A percentile compares a stretch with the other conserved stretches of the same genome.
Evolutionary conservation across 2,797 vertebrate species (phyloP).

Genomic region (Heteromormyrus szaboi): DNA sequence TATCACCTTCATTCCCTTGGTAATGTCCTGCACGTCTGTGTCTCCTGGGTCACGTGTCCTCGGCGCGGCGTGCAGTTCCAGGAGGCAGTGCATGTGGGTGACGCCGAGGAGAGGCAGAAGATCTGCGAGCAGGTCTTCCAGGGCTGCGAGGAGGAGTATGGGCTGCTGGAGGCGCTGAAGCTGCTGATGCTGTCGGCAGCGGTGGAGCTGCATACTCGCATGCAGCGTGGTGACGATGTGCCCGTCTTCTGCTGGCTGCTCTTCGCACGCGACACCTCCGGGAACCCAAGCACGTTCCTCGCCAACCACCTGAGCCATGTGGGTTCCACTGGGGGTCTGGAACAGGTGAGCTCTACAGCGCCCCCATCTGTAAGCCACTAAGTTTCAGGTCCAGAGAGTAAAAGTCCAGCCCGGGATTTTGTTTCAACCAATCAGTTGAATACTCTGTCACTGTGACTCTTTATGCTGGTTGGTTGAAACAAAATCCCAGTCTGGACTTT

Average conservation of each 20-base stretch:
- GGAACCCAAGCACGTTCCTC: slow-evolving; percentile 78
- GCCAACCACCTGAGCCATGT: slow-evolving; percentile 88
- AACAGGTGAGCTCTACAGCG: slow-evolving; percentile 70
- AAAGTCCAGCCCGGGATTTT: background rate
- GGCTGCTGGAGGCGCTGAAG: slow-evolving; percentile 87
- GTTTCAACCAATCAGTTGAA: background rate
- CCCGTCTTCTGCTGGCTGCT: slow-evolving; percentile 92
- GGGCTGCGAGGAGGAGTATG: slow-evolving; percentile 82
- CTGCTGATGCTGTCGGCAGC: slow-evolving; percentile 87
- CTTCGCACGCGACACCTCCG: slow-evolving; percentile 88
- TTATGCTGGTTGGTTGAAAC: background rate
- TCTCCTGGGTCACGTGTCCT: background rate
- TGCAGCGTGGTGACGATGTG: slow-evolving; percentile 71
- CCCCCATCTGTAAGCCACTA: background rate
- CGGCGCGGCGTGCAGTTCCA: slow-evolving; percentile 64
- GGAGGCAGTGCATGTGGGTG: slow-evolving; percentile 61
- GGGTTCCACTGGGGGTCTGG: slow-evolving; percentile 85
- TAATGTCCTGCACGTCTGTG: slow-evolving; percentile 1
- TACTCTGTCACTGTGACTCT: background rate
- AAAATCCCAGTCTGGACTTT: background rate
- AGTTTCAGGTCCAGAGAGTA: background rate
- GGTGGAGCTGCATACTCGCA: slow-evolving; percentile 71
- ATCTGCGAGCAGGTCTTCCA: slow-evolving; percentile 78
- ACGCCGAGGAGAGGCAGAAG: slow-evolving; percentile 58
- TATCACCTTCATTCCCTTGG: background rate